A percentile compares a stretch with the other conserved stretches of the same genome.
phyloP scores from a whole-genome alignment of 2,113 vertebrate genomes.

The Lycaon pictus region DNA sequence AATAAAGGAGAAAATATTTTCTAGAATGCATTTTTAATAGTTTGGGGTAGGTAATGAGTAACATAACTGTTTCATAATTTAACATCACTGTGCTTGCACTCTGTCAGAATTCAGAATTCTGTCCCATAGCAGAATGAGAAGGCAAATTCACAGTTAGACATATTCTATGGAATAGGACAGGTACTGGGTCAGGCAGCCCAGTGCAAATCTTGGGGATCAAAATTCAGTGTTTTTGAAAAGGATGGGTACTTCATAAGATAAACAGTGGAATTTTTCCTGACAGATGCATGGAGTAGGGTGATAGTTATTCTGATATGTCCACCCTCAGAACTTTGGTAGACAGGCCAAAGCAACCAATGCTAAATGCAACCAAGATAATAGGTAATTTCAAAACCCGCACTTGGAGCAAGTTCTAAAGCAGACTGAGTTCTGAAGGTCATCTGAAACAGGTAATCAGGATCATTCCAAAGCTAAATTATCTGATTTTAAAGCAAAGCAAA shows the following conservation, averaged over 20 bases:
- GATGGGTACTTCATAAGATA: neutral
- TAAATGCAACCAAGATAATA: conserved; percentile 14
- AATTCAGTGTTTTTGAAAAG: neutral
- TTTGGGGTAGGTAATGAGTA: neutral
- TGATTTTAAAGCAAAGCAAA: conserved; percentile 8
- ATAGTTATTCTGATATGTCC: neutral
- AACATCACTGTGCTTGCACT: neutral
- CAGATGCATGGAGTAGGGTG: neutral
- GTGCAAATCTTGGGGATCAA: neutral
- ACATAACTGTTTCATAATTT: conserved; percentile 37
- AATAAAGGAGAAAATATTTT: neutral
- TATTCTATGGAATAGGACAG: neutral
- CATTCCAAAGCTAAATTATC: neutral
- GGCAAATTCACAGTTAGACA: neutral
- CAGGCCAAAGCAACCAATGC: no score
- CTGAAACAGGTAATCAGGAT: neutral
- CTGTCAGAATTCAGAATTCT: neutral
- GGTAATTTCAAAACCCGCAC: neutral
- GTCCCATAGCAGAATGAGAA: neutral
- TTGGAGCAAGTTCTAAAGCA: neutral
- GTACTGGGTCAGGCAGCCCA: neutral
- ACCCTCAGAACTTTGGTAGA: neutral
- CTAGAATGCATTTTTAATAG: neutral
- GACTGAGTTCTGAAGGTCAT: neutral
- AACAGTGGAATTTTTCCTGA: neutral